Evolutionary conservation across 2,113 vertebrate species (phyloP).

Genomic region (Podarcis raffonei): DNA sequence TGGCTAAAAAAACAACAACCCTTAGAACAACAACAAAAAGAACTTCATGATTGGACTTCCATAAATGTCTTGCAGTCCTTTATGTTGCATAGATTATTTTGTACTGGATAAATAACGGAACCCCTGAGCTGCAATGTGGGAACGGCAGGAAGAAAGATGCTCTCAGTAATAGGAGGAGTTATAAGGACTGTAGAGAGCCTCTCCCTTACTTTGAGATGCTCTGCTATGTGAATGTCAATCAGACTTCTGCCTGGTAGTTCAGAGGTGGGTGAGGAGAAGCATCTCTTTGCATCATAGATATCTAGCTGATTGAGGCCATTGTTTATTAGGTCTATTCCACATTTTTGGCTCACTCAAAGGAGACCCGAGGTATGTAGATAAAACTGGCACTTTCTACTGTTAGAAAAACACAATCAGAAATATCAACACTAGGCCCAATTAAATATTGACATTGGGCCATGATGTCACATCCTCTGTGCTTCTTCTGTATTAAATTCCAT

Average conservation of each 20-base stretch:
- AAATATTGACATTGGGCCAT: conserved; percentile 8
- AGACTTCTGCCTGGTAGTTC: conserved; percentile 55
- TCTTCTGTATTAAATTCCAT: neutral
- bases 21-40: neutral
- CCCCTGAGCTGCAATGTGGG: neutral
- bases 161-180: conserved; percentile 60
- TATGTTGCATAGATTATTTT: conserved; percentile 51
- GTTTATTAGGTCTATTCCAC: conserved; percentile 40
- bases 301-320: conserved; percentile 62
- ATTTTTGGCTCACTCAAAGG: neutral
- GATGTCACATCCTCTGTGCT: rapidly evolving
- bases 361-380: conserved; percentile 14
- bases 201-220: conserved; percentile 56
- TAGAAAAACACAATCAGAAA: neutral
- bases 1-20: conserved; percentile 15
- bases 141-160: neutral
- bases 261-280: conserved; percentile 3
- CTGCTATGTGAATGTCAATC: conserved; percentile 59
- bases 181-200: conserved; percentile 65
- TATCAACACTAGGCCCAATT: neutral
- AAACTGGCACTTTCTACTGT: conserved; percentile 30
- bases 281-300: conserved; percentile 27
- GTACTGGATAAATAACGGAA: conserved; percentile 45
- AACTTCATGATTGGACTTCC: too few species aligned
- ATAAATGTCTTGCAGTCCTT: neutral